These are phyloP conservation scores for Dynastes grantii DNA, from an alignment of 2,888 invertebrate genomes.

Conservation along the genomic window DNA sequence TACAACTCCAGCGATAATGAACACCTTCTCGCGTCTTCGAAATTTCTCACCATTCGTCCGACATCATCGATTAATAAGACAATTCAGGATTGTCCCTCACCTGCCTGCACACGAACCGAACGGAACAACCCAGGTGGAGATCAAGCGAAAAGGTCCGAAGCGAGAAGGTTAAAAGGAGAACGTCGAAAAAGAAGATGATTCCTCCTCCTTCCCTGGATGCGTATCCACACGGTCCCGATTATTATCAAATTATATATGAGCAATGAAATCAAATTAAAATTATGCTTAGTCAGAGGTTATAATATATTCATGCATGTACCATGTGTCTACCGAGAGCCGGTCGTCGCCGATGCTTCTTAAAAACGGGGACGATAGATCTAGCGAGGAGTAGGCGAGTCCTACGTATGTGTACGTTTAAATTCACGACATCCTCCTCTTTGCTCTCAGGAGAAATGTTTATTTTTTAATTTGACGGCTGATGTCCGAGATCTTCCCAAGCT, in stretches of 20 bases:
- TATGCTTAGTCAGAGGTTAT: conserved; percentile 66
- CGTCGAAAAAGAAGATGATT: background rate
- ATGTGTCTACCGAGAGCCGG: conserved; percentile 66
- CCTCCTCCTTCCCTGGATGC: too few species aligned
- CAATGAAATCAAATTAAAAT: conserved; percentile 67
- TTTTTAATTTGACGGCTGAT: conserved; percentile 61
- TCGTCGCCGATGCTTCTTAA: conserved; percentile 61
- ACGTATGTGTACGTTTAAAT: conserved; percentile 40
- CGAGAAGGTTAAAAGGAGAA: background rate
- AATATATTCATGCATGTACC: conserved; percentile 64
- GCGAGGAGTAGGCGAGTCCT: conserved; percentile 3
- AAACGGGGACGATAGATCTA: conserved; percentile 45
- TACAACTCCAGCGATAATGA: too few species aligned
- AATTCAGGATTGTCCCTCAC: conserved; percentile 59
- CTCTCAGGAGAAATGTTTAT: conserved; percentile 58
- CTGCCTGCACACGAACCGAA: conserved; percentile 55
- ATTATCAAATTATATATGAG: conserved; percentile 67
- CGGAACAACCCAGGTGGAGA: conserved; percentile 45
- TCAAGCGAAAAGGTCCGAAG: conserved; percentile 39
- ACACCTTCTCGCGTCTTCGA: too few species aligned
- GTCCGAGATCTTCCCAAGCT: conserved; percentile 53
- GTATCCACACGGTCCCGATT: conserved; percentile 52
- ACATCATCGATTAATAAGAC: conserved; percentile 51
- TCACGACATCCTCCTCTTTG: conserved; percentile 51
- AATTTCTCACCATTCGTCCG: background rate